These are phyloP conservation scores for Drosophila algonquin DNA, from an alignment of 2,888 invertebrate genomes.

Conservation along the genomic window DNA sequence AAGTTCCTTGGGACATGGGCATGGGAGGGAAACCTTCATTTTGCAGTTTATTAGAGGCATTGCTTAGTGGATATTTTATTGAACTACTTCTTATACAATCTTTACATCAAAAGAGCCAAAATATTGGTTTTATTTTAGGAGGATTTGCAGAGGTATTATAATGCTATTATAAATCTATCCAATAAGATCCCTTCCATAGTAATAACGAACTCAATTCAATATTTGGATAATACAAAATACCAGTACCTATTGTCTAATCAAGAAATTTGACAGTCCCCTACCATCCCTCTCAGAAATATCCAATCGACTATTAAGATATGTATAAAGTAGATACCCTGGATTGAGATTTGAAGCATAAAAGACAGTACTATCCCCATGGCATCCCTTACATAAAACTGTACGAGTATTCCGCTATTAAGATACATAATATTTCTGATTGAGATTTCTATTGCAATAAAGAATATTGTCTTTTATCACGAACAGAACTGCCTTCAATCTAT, in stretches of 20 bases:
- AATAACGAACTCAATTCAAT: background rate
- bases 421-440: conserved; percentile 14
- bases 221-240: background rate
- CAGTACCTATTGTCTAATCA: background rate
- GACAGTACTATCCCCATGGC: background rate
- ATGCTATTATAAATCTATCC: no score
- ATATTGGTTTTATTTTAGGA: no score
- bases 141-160: no score
- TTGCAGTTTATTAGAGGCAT: background rate
- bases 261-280: background rate
- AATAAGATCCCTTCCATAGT: background rate
- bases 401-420: background rate
- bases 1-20: background rate
- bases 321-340: background rate
- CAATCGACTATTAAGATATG: background rate
- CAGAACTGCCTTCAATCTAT: conserved; percentile 20
- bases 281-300: background rate
- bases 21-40: background rate
- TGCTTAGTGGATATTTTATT: background rate
- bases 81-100: background rate
- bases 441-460: conserved; percentile 9
- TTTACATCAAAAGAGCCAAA: background rate
- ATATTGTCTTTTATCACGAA: conserved; percentile 11
- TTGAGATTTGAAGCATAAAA: conserved; percentile 6
- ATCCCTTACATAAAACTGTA: background rate